These are phyloP conservation scores for Drosophila demipolita DNA, from an alignment of 2,888 invertebrate species.

Conservation along the genomic window DNA sequence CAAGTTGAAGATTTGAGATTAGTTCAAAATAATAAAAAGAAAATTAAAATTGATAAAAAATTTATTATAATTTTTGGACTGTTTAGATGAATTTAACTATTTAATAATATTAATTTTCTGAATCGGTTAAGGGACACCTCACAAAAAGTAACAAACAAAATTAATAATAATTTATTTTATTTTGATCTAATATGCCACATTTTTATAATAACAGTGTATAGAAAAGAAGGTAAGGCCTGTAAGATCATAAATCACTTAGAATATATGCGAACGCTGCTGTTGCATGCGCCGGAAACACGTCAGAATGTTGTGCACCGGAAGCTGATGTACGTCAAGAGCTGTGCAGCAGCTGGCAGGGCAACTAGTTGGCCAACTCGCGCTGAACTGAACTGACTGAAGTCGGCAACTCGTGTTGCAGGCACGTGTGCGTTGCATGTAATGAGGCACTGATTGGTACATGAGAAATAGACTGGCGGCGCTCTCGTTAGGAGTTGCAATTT, in stretches of 20 bases:
- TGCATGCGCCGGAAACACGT: constrained; percentile 69
- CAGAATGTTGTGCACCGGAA: constrained; percentile 75
- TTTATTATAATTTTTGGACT: no score
- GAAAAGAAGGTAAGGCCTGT: constrained; percentile 23
- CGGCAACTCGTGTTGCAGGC: not conserved
- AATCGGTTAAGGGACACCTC: not conserved
- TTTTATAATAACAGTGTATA: constrained; percentile 7
- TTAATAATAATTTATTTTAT: not conserved
- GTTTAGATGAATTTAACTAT: not conserved
- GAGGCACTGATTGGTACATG: constrained; percentile 79
- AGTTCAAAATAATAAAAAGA: not conserved
- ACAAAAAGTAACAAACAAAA: not conserved
- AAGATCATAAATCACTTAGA: constrained; percentile 66
- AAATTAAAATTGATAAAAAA: not conserved
- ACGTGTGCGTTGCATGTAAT: constrained; percentile 65
- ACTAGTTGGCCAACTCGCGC: constrained; percentile 9
- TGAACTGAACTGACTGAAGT: constrained; percentile 10
- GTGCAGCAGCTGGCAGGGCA: constrained; percentile 39
- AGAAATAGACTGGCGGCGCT: constrained; percentile 63
- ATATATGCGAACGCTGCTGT: constrained; percentile 53
- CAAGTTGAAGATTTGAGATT: not conserved
- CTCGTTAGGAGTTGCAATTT: constrained; percentile 35
- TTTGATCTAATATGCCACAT: not conserved
- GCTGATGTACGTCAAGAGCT: constrained; percentile 57
- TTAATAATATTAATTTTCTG: not conserved